Conservation (phyloP, 2,888 invertebrate genomes). For the Chamaedrilus cognettii region DNA sequence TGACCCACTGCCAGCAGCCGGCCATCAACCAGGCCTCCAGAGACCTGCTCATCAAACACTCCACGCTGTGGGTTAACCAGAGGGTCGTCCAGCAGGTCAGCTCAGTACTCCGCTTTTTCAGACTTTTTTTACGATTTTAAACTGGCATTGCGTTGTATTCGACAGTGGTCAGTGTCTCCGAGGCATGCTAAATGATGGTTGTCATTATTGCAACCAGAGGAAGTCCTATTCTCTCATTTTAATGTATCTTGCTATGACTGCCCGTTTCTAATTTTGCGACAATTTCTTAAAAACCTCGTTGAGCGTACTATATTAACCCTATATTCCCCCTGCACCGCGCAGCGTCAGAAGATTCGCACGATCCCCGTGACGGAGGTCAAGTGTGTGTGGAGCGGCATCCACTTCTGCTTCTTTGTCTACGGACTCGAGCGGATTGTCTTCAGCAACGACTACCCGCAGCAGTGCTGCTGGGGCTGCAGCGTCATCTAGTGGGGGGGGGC, state of each 20-base stretch:
- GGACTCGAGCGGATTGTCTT: conserved; percentile 57
- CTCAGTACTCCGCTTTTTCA: not conserved
- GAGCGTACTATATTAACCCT: not conserved
- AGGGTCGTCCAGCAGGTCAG: conserved; percentile 28
- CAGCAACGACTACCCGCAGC: conserved; percentile 58
- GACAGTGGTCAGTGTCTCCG: not conserved
- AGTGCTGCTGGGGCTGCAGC: conserved; percentile 57
- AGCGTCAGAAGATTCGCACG: conserved; percentile 57
- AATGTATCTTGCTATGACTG: too few relatives aligned
- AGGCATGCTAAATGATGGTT: too few relatives aligned
- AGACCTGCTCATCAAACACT: conserved; percentile 30
- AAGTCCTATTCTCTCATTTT: too few relatives aligned
- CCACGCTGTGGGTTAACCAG: conserved; percentile 23
- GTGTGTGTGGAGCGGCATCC: conserved; percentile 51
- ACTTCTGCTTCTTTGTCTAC: conserved; percentile 54
- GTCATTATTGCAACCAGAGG: too few relatives aligned
- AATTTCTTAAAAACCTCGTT: not conserved
- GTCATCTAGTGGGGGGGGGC: conserved; percentile 45
- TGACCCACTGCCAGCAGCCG: conserved; percentile 29
- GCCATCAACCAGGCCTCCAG: conserved; percentile 29
- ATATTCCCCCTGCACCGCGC: not conserved
- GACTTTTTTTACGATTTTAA: too few relatives aligned
- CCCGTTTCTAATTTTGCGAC: too few relatives aligned
- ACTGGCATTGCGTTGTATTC: too few relatives aligned
- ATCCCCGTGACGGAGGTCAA: conserved; percentile 56